Evolutionary conservation across 1,140 invertebrate species (phyloP), one percentile per base, ranked within the genome.

Genomic region (Choristoneura fumiferana): DNA sequence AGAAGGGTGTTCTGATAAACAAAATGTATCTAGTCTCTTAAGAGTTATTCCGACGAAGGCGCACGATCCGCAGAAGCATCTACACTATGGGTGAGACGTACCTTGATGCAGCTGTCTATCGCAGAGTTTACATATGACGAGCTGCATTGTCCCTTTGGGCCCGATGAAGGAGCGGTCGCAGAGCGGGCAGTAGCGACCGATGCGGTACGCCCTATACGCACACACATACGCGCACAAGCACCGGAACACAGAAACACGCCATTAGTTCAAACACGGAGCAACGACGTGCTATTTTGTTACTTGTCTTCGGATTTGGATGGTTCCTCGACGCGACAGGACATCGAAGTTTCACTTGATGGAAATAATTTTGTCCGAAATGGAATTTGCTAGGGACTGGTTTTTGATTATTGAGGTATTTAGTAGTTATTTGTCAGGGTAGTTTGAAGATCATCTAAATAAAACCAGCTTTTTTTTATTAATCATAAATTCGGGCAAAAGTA

Each of bases 41-140:
- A 49, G 43, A 49, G 17, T 49, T 33, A 49, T 49, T 29, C 22
- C 22, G 22, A 29, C 22, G 22, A 29, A 29, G 22, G 22, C 22
- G 6, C 6, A 29, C 22, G 6, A 29, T n/a, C 22, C 22, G 2
- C 6, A 3, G 22, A 29, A 29, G 22, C 22, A 29, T 29, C 22
- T 29, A 29, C 22, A 29, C 2, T 29, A 29, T 29, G 22, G 22
- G 17, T 49, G 8, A 6, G 84, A 85, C 87, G 86, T 82, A 90
- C 89, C 87, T 89, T 89, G 88, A 80, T 89, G 89, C 65, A 86
- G 87, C 78, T 89, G 85, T 81, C 87, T 86, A 88, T 89, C 87
- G 82, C 89, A 90, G 73, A 89, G 84, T 64, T 88, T 89, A 85
- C 89, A 90, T 75, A 90, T 90, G 84, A 90, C 87, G 78, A 90